A percentile compares a stretch with the other conserved stretches of the same genome.
Evolutionary conservation across 2,797 vertebrate genomes (phyloP).

Genomic region (Manis javanica): DNA sequence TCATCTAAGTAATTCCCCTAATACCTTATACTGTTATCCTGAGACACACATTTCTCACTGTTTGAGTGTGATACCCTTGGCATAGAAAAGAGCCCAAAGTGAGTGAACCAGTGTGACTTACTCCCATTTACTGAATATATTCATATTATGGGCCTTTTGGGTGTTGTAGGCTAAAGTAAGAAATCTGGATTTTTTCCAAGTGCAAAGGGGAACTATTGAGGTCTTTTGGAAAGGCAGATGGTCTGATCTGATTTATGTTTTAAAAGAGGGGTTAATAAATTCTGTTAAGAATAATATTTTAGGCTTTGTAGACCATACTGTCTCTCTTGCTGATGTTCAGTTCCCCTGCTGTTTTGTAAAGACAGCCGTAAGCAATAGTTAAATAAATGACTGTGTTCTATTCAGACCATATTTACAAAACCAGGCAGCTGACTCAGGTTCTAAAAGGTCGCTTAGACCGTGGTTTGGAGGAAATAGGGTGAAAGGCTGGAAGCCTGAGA

Average conservation of each 20-base stretch:
- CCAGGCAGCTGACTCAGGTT: background rate
- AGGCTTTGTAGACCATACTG: background rate
- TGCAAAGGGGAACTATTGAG: background rate
- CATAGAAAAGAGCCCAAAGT: background rate
- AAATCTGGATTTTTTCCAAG: background rate
- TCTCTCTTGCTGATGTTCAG: background rate
- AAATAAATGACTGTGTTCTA: background rate
- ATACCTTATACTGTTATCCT: background rate
- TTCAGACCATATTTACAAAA: slow-evolving; percentile 4
- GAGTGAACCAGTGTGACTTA: background rate
- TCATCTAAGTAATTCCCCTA: background rate
- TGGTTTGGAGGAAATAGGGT: background rate
- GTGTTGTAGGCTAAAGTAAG: background rate
- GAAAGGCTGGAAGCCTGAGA: background rate
- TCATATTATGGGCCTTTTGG: background rate
- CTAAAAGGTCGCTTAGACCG: background rate
- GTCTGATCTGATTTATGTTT: background rate
- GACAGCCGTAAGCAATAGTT: background rate
- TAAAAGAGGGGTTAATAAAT: background rate
- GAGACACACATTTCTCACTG: background rate
- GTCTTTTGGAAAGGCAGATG: background rate
- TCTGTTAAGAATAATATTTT: background rate
- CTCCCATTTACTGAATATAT: background rate
- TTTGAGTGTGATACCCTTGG: background rate
- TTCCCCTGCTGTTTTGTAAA: background rate